Percentiles rank a stretch among this genome's conserved stretches.
Evolutionary conservation across 1,140 invertebrate species (phyloP).

Genomic region (Trachymyrmex cornetzi): DNA sequence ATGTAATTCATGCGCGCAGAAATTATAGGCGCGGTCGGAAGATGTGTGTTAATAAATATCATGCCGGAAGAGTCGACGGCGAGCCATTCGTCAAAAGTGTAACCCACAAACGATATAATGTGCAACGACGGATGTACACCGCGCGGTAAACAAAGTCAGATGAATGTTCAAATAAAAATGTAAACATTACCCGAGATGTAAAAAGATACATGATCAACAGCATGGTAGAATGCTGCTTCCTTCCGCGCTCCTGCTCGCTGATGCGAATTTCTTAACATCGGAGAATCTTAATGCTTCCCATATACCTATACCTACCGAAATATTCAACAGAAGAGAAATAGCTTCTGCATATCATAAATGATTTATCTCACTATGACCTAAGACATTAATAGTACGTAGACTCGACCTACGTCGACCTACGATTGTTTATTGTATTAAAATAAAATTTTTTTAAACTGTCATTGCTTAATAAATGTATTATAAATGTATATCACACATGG

Average conservation of each 20-base stretch:
- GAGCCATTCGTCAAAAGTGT: slow-evolving; percentile 41
- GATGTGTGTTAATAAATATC: slow-evolving; percentile 29
- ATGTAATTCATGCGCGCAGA: slow-evolving; percentile 11
- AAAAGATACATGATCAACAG: slow-evolving; percentile 50
- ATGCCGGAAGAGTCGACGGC: slow-evolving; percentile 40
- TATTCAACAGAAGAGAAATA: slow-evolving; percentile 31
- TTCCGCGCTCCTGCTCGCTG: slow-evolving; percentile 27
- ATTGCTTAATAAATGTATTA: not conserved
- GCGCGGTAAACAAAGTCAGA: slow-evolving; percentile 43
- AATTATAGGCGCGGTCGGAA: slow-evolving; percentile 14
- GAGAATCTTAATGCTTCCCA: slow-evolving; percentile 32
- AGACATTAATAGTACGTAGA: not conserved
- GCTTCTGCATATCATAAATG: slow-evolving; percentile 25
- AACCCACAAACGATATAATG: slow-evolving; percentile 30
- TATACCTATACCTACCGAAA: slow-evolving; percentile 10
- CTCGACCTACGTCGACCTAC: too few relatives aligned
- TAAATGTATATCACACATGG: not conserved
- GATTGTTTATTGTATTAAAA: not conserved
- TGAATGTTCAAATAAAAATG: slow-evolving; percentile 45
- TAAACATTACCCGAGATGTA: slow-evolving; percentile 3
- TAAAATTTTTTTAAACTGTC: not conserved
- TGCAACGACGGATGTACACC: slow-evolving; percentile 26
- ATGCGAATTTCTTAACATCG: slow-evolving; percentile 33
- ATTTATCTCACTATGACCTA: not conserved
- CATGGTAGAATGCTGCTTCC: slow-evolving; percentile 23